These are phyloP conservation scores for Poeciliopsis occidentalis DNA, from an alignment of 2,113 vertebrate genomes.

Conservation along the genomic window DNA sequence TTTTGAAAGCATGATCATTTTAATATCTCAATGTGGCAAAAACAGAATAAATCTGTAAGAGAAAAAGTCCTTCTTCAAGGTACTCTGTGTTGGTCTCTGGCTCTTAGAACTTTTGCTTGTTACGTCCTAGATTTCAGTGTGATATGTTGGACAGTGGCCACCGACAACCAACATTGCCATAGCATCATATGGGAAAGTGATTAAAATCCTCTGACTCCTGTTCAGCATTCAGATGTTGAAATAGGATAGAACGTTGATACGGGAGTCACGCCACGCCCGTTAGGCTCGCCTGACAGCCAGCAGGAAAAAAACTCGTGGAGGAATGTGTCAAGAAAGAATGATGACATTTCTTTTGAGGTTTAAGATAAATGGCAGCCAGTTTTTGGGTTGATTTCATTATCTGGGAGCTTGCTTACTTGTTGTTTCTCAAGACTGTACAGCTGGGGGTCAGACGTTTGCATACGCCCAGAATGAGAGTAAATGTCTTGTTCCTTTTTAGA, in stretches of 20 bases:
- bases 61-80: neutral
- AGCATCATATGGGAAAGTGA: conserved; percentile 6
- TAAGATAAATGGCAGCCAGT: neutral
- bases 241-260: neutral
- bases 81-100: neutral
- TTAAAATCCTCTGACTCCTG: neutral
- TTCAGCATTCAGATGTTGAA: conserved; percentile 1
- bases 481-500: too few relatives aligned
- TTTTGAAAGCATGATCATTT: too few relatives aligned
- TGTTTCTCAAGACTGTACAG: too few relatives aligned
- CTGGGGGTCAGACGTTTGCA: too few relatives aligned
- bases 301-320: neutral
- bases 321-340: conserved; percentile 11
- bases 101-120: neutral
- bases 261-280: neutral
- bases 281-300: neutral
- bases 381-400: conserved; percentile 17
- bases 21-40: too few relatives aligned
- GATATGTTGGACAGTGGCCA: neutral
- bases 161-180: neutral
- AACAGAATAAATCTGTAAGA: too few relatives aligned
- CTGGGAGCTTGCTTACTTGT: neutral
- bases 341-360: conserved; percentile 1
- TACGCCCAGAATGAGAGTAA: too few relatives aligned
- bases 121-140: neutral